These are phyloP conservation scores for Molothrus ater DNA, from an alignment of 2,797 vertebrate species.

Conservation along the genomic window DNA sequence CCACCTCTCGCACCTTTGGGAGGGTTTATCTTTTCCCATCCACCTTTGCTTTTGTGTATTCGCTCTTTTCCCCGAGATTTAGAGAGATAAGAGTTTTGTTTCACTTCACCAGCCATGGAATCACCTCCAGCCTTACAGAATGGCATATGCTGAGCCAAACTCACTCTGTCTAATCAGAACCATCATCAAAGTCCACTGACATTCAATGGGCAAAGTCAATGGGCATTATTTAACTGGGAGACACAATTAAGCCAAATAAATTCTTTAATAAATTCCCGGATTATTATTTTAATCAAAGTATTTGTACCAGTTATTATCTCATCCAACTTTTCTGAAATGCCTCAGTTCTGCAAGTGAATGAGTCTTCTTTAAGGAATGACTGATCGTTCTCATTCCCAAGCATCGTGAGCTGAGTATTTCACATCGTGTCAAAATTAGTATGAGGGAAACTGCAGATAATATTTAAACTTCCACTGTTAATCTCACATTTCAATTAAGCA, in stretches of 20 bases:
- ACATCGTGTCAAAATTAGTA: background rate
- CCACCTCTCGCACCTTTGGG: rapidly evolving
- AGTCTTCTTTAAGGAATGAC: background rate
- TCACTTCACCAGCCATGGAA: background rate
- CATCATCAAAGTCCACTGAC: background rate
- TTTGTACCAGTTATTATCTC: background rate
- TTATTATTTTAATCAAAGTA: background rate
- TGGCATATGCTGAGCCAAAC: background rate
- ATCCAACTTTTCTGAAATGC: background rate
- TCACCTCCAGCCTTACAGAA: background rate
- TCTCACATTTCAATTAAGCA: background rate
- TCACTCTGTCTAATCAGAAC: rapidly evolving
- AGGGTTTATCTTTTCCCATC: background rate
- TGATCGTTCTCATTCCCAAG: background rate
- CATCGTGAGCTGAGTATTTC: background rate
- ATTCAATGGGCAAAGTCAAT: background rate
- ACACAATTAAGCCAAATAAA: rapidly evolving
- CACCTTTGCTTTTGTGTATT: background rate
- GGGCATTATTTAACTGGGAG: background rate
- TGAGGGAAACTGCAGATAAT: background rate
- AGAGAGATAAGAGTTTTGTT: background rate
- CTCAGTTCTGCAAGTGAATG: background rate
- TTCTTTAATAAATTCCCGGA: background rate
- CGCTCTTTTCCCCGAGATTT: background rate
- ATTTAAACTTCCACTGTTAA: background rate